Evolutionary conservation across 1,140 invertebrate genomes (phyloP).

Genomic region (Leptoteleia sp.): DNA sequence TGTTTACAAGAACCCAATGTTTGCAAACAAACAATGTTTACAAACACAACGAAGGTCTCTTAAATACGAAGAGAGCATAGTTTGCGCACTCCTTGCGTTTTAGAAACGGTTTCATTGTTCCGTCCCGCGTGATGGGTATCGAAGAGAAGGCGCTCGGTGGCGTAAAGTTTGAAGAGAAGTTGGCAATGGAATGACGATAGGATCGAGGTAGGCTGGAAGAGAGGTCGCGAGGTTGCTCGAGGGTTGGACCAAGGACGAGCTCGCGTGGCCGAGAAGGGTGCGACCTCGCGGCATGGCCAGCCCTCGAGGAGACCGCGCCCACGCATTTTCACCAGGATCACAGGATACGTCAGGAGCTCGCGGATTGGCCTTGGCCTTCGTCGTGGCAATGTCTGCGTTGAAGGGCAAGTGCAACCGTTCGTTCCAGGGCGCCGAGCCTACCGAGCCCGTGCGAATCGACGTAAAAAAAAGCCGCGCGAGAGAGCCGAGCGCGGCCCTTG

Average conservation of each 20-base stretch:
- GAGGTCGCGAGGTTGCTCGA: slow-evolving; percentile 59
- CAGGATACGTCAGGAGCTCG: slow-evolving; percentile 76
- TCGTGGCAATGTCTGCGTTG: slow-evolving; percentile 31
- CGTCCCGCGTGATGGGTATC: too few species aligned
- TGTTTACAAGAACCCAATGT: too few species aligned
- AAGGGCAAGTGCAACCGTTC: slow-evolving; percentile 59
- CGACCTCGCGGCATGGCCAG: slow-evolving; percentile 77
- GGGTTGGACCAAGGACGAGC: slow-evolving; percentile 67
- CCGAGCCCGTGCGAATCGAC: neutral
- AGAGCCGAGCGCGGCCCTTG: too few species aligned
- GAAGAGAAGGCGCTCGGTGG: too few species aligned
- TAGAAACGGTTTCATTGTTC: too few species aligned
- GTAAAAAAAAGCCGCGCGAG: neutral
- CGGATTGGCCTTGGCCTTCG: slow-evolving; percentile 66
- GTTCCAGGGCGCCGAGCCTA: slow-evolving; percentile 20
- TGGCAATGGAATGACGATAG: neutral
- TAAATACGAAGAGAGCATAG: too few species aligned
- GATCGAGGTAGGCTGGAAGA: slow-evolving; percentile 41
- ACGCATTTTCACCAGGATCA: slow-evolving; percentile 81
- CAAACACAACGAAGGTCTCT: too few species aligned
- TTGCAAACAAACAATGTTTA: too few species aligned
- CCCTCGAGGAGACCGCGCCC: slow-evolving; percentile 82
- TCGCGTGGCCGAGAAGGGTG: slow-evolving; percentile 76
- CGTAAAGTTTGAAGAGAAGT: too few species aligned
- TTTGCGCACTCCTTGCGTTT: too few species aligned